A percentile compares a stretch with the other conserved stretches of the same genome.
Conservation (phyloP, 2,797 vertebrate species). For the Synanceia verrucosa region DNA sequence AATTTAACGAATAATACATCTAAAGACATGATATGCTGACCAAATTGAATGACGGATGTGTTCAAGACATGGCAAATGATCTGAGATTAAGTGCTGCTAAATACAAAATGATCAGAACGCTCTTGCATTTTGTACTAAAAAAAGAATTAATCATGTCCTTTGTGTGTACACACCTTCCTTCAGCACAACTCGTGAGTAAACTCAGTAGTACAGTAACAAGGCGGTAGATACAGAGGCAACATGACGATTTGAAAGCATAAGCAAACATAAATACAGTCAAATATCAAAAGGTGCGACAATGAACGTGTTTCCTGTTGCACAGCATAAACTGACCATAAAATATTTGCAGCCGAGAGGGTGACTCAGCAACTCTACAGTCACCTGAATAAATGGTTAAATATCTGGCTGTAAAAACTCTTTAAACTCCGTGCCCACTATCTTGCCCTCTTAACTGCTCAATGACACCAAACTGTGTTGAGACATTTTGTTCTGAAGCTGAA, state of each 20-base stretch:
- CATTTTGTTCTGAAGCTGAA: conserved; percentile 13
- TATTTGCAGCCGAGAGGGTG: neutral
- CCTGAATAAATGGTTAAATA: neutral
- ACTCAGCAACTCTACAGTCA: neutral
- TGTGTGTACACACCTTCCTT: conserved; percentile 22
- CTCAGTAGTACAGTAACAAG: conserved; percentile 25
- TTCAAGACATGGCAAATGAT: conserved; percentile 30
- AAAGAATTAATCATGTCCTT: neutral
- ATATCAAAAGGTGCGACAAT: conserved; percentile 12
- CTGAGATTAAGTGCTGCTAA: conserved; percentile 52
- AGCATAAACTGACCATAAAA: neutral
- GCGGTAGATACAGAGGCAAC: conserved; percentile 40
- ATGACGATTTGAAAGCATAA: conserved; percentile 1
- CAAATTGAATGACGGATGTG: conserved; percentile 17
- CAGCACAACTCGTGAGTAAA: conserved; percentile 31
- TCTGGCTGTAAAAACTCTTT: neutral
- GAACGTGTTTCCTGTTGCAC: conserved; percentile 1
- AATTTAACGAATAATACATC: conserved; percentile 1
- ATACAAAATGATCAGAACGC: conserved; percentile 14
- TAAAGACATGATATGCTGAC: conserved; percentile 22
- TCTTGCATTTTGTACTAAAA: conserved; percentile 9
- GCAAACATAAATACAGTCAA: conserved; percentile 7
- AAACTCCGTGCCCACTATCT: neutral
- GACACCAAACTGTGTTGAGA: conserved; percentile 15
- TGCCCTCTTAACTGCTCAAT: conserved; percentile 12